Evolutionary conservation across 2,888 invertebrate genomes (phyloP), one percentile per base, ranked within the genome.

Genomic region (Euplagia quadripunctaria): DNA sequence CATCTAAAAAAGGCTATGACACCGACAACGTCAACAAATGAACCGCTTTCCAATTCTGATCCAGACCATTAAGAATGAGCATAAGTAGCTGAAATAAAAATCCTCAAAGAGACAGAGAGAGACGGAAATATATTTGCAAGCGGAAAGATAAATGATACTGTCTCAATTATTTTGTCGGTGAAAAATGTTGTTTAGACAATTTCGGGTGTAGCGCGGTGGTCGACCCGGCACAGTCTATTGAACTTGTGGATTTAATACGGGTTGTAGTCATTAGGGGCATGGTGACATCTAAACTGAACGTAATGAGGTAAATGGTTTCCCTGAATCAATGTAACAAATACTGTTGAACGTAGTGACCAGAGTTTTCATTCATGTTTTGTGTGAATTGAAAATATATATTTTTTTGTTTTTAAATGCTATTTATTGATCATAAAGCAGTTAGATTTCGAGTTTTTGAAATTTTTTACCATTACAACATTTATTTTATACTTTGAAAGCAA

Each of bases 171-270:
- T 83, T 83, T 76, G 75, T 70, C 76, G 69, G 58, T 64, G 68
- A 75, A 42, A 72, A 70, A 76, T 65, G 78, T 82, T 72, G 76
- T 83, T 83, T 74, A 14, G 71, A 46, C 64, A 73, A 71, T 77
- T 81, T 74, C 41, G 41, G 63, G 55, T 73, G 41, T 73, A 31
- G 14, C 58, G 72, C 84, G 84, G 84, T 82, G 72, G 72, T 70
- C 77, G 84, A 85, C 84, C 85, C 71, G 71, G 3, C 66, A 66
- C 64, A 67, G 85, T 79, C 79, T 82, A 79, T 80, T 85, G 85
- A 85, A 80, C 84, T 79, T 77, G 68, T 42, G 58, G 14, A 43
- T 55, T 43, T 46, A 52, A 71, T 41, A 52, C 31, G 71, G 46
- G 63, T 51, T 58, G 64, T 65, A 51, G 9, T 61, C 61, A 72